A percentile compares a stretch with the other conserved stretches of the same genome.
These are phyloP conservation scores for Eutolmus rufibarbis DNA, from an alignment of 2,888 invertebrate genomes.

Conservation along the genomic window DNA sequence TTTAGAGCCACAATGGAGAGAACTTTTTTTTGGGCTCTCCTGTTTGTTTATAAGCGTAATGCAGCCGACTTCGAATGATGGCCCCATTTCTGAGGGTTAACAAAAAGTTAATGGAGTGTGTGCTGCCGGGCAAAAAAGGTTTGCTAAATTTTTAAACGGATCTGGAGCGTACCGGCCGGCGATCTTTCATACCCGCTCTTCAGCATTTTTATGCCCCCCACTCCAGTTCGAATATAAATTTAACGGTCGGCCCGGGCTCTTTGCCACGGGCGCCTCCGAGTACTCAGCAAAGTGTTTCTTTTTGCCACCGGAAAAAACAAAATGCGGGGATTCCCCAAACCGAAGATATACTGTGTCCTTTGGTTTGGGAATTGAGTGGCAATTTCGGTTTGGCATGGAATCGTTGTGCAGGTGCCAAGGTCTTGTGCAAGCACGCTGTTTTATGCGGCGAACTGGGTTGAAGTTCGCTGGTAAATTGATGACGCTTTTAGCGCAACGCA, in stretches of 20 bases:
- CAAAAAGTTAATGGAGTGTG: background rate
- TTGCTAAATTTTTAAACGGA: background rate
- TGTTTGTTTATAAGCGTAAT: background rate
- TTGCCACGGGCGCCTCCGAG: background rate
- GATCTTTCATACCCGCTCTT: background rate
- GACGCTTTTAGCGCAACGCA: background rate
- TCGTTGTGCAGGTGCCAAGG: background rate
- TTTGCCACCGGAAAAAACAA: background rate
- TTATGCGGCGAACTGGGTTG: background rate
- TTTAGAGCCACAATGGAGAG: background rate
- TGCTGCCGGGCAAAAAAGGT: background rate
- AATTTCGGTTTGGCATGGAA: background rate
- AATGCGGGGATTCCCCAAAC: background rate
- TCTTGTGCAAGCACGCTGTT: background rate
- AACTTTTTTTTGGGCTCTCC: background rate
- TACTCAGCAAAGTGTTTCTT: background rate
- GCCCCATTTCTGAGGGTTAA: background rate
- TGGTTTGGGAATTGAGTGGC: background rate
- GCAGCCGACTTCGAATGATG: background rate
- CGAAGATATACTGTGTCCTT: background rate
- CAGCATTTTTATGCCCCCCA: background rate
- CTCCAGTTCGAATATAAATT: background rate
- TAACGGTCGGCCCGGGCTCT: background rate
- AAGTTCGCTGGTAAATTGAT: background rate
- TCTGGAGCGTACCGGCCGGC: background rate